Evolutionary conservation across 2,888 invertebrate species (phyloP).

Genomic region (Lepidonotus clava): DNA sequence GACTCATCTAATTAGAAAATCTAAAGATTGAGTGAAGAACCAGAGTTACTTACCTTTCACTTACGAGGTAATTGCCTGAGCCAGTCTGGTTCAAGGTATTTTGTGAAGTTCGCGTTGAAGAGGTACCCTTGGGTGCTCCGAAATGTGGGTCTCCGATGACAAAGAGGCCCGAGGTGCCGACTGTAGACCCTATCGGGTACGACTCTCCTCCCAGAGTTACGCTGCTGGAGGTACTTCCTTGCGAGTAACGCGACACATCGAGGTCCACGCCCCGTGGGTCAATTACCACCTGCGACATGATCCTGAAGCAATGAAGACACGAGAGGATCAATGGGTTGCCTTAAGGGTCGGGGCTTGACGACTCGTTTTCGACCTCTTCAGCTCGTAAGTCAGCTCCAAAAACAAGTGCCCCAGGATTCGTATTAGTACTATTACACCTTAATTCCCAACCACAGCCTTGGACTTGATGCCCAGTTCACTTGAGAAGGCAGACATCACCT

Average conservation of each 20-base stretch:
- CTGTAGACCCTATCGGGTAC: conserved; percentile 57
- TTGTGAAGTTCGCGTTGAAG: conserved; percentile 13
- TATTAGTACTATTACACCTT: too few relatives aligned
- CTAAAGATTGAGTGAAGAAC: too few relatives aligned
- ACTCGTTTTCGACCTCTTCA: too few relatives aligned
- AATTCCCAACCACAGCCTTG: too few relatives aligned
- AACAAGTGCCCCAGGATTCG: too few relatives aligned
- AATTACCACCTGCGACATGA: conserved; percentile 9
- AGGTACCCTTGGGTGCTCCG: conserved; percentile 1
- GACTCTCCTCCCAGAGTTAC: conserved; percentile 56
- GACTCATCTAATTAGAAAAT: too few relatives aligned
- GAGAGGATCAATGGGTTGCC: neutral
- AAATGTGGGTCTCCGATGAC: conserved; percentile 59
- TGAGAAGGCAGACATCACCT: too few relatives aligned
- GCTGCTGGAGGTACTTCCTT: conserved; percentile 49
- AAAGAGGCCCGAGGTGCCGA: conserved; percentile 59
- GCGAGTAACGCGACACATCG: conserved; percentile 49
- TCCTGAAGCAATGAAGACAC: neutral
- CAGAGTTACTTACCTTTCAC: conserved; percentile 30
- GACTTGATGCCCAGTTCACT: too few relatives aligned
- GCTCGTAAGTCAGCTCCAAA: too few relatives aligned
- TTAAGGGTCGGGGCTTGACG: too few relatives aligned
- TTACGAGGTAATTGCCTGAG: conserved; percentile 13
- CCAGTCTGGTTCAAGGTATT: neutral
- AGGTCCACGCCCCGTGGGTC: conserved; percentile 48